phyloP scores from a whole-genome alignment of 2,797 vertebrate species.

The Pseudomugil gertrudae region DNA sequence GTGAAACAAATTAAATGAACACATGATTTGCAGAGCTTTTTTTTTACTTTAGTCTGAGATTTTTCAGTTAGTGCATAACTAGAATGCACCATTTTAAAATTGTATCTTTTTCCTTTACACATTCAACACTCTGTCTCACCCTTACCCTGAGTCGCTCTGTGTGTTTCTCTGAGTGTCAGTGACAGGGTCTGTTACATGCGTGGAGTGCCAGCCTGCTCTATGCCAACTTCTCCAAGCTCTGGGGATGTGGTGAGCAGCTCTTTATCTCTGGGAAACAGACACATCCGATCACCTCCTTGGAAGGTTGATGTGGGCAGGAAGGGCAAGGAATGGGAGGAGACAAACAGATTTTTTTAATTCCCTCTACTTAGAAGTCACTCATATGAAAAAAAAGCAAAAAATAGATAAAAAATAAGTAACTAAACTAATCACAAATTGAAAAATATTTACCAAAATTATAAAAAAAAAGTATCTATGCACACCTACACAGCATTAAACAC shows the following conservation, averaged over 20 bases:
- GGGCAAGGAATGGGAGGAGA: conserved; percentile 55
- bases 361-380: conserved; percentile 24
- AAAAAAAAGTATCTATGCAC: neutral
- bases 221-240: conserved; percentile 77
- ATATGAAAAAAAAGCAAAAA: neutral
- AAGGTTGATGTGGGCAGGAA: conserved; percentile 61
- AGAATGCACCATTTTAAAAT: conserved; percentile 26
- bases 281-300: conserved; percentile 73
- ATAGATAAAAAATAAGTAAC: neutral
- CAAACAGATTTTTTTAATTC: conserved; percentile 46
- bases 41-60: neutral
- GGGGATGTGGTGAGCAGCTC: conserved; percentile 74
- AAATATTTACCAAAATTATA: neutral
- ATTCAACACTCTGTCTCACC: conserved; percentile 27
- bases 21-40: neutral
- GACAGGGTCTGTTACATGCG: conserved; percentile 75
- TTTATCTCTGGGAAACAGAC: conserved; percentile 86
- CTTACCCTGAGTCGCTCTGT: conserved; percentile 31
- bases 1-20: neutral
- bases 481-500: neutral
- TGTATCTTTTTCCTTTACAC: conserved; percentile 39
- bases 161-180: conserved; percentile 65
- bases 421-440: neutral
- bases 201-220: conserved; percentile 63
- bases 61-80: conserved; percentile 2